phyloP scores from a whole-genome alignment of 1,140 invertebrate genomes.

The Glossosoma conforme region DNA sequence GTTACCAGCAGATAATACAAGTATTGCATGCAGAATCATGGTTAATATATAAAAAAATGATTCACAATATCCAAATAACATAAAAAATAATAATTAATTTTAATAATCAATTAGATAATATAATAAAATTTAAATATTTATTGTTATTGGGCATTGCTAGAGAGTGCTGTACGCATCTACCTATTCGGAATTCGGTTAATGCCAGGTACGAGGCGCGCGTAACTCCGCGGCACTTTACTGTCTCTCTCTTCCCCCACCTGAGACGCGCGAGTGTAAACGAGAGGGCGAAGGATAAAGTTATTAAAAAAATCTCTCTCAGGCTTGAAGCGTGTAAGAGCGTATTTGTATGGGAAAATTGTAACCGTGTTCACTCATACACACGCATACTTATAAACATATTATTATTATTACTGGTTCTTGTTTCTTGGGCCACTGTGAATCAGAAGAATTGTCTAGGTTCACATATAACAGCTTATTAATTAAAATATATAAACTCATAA shows the following conservation, averaged over 20 bases:
- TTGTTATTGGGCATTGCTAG: not conserved
- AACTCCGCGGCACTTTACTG: constrained; percentile 21
- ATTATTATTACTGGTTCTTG: no score
- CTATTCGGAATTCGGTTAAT: constrained; percentile 30
- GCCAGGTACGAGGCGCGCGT: constrained; percentile 27
- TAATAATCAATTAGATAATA: no score
- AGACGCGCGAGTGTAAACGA: constrained; percentile 1
- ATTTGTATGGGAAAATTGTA: constrained; percentile 23
- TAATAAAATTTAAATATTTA: no score
- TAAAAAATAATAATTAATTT: not conserved
- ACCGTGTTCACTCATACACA: no score
- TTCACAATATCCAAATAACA: not conserved
- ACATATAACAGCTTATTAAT: no score
- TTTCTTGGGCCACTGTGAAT: no score
- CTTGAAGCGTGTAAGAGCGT: constrained; percentile 13
- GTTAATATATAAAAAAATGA: not conserved
- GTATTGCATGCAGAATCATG: constrained; percentile 1
- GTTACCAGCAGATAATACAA: no score
- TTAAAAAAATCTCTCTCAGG: constrained; percentile 29
- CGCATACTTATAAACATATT: no score
- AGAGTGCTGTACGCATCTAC: not conserved
- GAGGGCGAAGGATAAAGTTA: constrained; percentile 27
- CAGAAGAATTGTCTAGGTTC: no score
- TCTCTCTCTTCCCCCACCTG: constrained; percentile 10
- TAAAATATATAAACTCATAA: no score